Evolutionary conservation across 1,140 invertebrate species (phyloP), one percentile per base, ranked within the genome.

Genomic region (Drosophila lacteicornis): DNA sequence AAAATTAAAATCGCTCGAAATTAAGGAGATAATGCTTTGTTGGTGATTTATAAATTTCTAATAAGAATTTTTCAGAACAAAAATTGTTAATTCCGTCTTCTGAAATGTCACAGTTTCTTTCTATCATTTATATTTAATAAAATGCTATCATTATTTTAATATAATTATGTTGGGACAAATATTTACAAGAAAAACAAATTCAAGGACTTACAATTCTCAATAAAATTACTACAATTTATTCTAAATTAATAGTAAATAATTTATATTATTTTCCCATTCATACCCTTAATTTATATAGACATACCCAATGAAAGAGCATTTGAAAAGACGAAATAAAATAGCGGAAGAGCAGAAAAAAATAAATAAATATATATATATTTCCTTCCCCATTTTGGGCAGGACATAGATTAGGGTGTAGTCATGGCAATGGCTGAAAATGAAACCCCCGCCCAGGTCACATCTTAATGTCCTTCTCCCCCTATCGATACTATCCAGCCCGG

Each of bases 371-470:
- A 83, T 78, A 79, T 79, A 68, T 63, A 79, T 83, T 67, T 61
- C 63, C 66, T 76, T 46, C 68, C 71, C 69, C 57, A 63, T 55
- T 74, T 60, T 46, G 49, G 71, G 46, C 78, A 78, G 67, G 66
- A 77, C 77, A 81, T 81, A 90, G 78, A 90, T 88, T 84, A 90
- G 84, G 84, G 84, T 73, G 85, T 69, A 84, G 80, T 75, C 74
- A 80, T 90, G 69, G 63, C 68, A 80, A 80, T 76, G 38, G 19
- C 38, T 51, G 59, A 12, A 65, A 51, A 66, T 57, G 40, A 51
- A 66, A 61, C 57, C 56, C 50, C 51, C 42, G 22, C n/a, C 55
- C 67, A 22, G 79, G 75, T 79, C 70, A 67, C 67, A 43, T 79
- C 51, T 45, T 53, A 55, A 45, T 38, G 71, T 68, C 49, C 76